Evolutionary conservation across 2,888 invertebrate genomes (phyloP).

Genomic region (Dione juno): DNA sequence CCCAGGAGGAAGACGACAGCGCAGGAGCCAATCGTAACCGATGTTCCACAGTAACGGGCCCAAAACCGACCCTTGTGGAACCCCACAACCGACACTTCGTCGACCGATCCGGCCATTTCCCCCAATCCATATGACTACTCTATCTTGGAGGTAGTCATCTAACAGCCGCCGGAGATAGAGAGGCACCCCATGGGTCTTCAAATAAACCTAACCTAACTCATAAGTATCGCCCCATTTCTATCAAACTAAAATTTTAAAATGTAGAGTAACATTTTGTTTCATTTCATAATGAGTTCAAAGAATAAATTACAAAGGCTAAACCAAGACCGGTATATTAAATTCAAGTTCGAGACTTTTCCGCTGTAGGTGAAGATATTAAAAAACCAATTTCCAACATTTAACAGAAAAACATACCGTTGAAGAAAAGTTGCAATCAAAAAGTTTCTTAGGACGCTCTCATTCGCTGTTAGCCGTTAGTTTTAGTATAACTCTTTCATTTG

Average conservation of each 20-base stretch:
- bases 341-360: conserved; percentile 10
- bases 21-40: too few species aligned
- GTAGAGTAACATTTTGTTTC: background rate
- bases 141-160: too few species aligned
- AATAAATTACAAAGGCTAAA: conserved; percentile 21
- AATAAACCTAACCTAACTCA: too few species aligned
- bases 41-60: too few species aligned
- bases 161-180: too few species aligned
- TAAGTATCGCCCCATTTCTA: background rate
- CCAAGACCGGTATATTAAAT: conserved; percentile 14
- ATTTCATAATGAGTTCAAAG: background rate
- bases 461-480: conserved; percentile 21
- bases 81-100: too few species aligned
- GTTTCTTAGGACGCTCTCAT: conserved; percentile 16
- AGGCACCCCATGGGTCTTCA: too few species aligned
- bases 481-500: conserved; percentile 24
- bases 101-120: too few species aligned
- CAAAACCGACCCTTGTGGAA: too few species aligned
- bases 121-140: too few species aligned
- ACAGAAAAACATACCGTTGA: conserved; percentile 22
- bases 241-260: background rate
- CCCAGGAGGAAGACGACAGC: too few species aligned
- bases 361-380: conserved; percentile 27
- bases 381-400: conserved; percentile 27
- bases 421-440: conserved; percentile 24